Base-by-base conservation (phyloP, 2,113 vertebrate species). In the Notiomystis cincta region DNA sequence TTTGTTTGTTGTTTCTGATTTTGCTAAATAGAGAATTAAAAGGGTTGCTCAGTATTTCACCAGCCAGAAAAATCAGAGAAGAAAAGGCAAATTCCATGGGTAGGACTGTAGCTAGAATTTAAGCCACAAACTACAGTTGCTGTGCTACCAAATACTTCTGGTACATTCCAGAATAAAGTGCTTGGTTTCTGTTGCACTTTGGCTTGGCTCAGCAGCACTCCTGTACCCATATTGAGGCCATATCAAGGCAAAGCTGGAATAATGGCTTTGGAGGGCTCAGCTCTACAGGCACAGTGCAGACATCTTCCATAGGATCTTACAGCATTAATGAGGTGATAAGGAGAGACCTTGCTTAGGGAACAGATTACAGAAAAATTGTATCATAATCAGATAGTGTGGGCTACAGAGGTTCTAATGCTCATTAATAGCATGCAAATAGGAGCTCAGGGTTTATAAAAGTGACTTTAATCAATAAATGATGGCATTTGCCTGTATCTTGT, bases 351-450 rank as follows among this genome's bases (percentile, higher is more conserved):
- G 6, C 25, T 73, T 50, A 61, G 37, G 47, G 71, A 65, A 17
- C 5, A 77, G 17, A 23, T 27, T 35, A 33, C 14, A 45, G 60
- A 58, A 58, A 57, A 58, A 57, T 10, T 0, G 2, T 30, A 4
- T 40, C 18, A 20, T 48, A 42, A 60, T 65, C n/a, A 42, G 60
- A 20, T 50, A 45, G 4, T 0, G 0, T 22, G 8, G 15, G 22
- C 30, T 84, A 14, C 13, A 75, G 20, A 82, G 51, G 15, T 69
- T 72, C 38, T 65, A 35, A 16, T 56, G 5, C 2, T 69, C 5
- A 4, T 54, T 33, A 45, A 38, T 12, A 72, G 24, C 7, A 47
- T 30, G 7, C n/a, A 66, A 76, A 91, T 2, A 42, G 61, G 30
- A 80, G 40, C 7, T 67, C 25, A 10, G 13, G 3, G 6, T 37